phyloP scores from a whole-genome alignment of 1,140 invertebrate species.

The Drosophila orena region DNA sequence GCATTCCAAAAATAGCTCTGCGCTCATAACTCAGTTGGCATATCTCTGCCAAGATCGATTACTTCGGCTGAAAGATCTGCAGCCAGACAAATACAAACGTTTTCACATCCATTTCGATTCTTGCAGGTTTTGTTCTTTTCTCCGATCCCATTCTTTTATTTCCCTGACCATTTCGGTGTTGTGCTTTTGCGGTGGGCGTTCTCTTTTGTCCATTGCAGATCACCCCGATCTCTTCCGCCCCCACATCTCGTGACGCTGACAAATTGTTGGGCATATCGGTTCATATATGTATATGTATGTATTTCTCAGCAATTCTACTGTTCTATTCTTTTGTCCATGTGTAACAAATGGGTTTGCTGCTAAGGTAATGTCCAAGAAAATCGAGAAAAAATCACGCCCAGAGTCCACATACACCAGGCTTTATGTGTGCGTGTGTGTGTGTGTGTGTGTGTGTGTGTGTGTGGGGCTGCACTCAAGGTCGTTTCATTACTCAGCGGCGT shows the following conservation, averaged over 20 bases:
- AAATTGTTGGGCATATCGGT: constrained; percentile 79
- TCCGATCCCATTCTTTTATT: constrained; percentile 3
- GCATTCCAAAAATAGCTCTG: constrained; percentile 29
- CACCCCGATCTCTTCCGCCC: constrained; percentile 1
- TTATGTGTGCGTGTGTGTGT: constrained; percentile 8
- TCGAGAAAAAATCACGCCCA: constrained; percentile 63
- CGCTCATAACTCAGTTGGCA: constrained; percentile 30
- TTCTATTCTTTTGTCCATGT: constrained; percentile 67
- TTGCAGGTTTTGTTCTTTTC: constrained; percentile 29
- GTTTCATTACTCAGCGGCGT: constrained; percentile 83
- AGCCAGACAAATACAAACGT: constrained; percentile 46
- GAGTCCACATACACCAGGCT: constrained; percentile 36
- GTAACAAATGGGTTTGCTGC: constrained; percentile 71
- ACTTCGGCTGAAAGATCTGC: constrained; percentile 27
- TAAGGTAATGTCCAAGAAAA: constrained; percentile 29
- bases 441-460: constrained; percentile 45
- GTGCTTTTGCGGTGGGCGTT: constrained; percentile 41
- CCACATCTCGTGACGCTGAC: constrained; percentile 65
- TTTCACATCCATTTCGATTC: constrained; percentile 43
- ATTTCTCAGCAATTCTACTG: constrained; percentile 2
- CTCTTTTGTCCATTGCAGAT: constrained; percentile 41
- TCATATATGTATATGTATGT: constrained; percentile 2
- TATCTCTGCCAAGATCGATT: constrained; percentile 41
- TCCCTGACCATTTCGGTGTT: constrained; percentile 16
- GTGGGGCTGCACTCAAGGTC: constrained; percentile 77